Percentiles rank a stretch among this genome's conserved stretches.
These are phyloP conservation scores for Syrphus vitripennis DNA, from an alignment of 2,888 invertebrate genomes.

Conservation along the genomic window DNA sequence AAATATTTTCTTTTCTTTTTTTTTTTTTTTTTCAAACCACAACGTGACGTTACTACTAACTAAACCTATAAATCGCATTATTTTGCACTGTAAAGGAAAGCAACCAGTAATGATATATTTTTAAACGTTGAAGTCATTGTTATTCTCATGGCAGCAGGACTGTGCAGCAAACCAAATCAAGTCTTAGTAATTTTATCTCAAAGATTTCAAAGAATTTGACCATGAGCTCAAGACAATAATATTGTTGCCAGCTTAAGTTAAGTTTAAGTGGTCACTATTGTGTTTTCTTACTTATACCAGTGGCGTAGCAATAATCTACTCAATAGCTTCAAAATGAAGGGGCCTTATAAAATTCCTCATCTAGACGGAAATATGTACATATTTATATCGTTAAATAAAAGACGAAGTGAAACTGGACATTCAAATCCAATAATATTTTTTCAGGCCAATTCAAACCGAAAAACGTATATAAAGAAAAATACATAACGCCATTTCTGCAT, in stretches of 20 bases:
- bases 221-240: slow-evolving; percentile 39
- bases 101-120: slow-evolving; percentile 27
- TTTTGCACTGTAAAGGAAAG: neutral
- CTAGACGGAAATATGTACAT: too few species aligned
- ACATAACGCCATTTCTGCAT: too few species aligned
- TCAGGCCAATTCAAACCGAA: too few species aligned
- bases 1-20: neutral
- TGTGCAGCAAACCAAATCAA: neutral
- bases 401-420: too few species aligned
- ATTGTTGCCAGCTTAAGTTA: neutral
- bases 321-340: neutral
- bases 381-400: too few species aligned
- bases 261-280: neutral
- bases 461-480: too few species aligned
- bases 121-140: slow-evolving; percentile 52
- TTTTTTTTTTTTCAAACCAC: neutral
- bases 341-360: too few species aligned
- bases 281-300: neutral
- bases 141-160: slow-evolving; percentile 29
- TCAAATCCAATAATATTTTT: too few species aligned
- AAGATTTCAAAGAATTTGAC: slow-evolving; percentile 53
- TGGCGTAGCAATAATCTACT: neutral
- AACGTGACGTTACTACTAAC: slow-evolving; percentile 5
- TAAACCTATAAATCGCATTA: neutral
- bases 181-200: slow-evolving; percentile 18